Base-by-base conservation (phyloP, 2,888 invertebrate species). In the Troides oblongomaculatus region DNA sequence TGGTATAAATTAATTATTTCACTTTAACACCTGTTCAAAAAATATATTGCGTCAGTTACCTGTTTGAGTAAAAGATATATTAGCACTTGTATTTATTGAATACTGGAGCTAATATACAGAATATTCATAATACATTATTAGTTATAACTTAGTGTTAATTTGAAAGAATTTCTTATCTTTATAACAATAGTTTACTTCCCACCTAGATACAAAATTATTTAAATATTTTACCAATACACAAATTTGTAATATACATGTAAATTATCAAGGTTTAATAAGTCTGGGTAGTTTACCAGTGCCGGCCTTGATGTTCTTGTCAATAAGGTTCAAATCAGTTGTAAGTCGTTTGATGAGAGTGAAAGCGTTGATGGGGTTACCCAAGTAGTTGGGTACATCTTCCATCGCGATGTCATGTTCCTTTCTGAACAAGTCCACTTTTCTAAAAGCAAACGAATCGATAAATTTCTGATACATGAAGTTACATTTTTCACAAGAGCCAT, bases 341-440 rank as follows among this genome's bases (percentile, higher is more conserved):
- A 99, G 94, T 78, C 98, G 94, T 91, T 99, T 99, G 69, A 99
- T 98, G 66, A 99, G 92, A 50, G 98, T 94, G 88, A 98, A 99
- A 8, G 99, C 98, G 86, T 98, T 99, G 74, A 99, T 97, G 4
- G 99, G 99, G 89, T 99, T 98, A 17, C 97, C 95, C 73, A 98
- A 93, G 81, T 97, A 98, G 76, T 95, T 94, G 65, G 96, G 95
- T 61, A 96, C 95, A 82, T 97, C 97, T 72, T 94, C 93, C 80
- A 95, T 94, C 2, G 97, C 97, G 80, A 94, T 95, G 64, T 94
- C 94, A 84, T 97, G 97, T 80, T 97, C 96, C 73, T 92, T 93
- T 84, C 94, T 94, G 85, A 97, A 97, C 78, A 95, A 93, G 74
- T 94, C 90, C 71, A 95, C 93, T 88, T 96, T 95, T 76, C 96